Conservation (phyloP, 2,888 invertebrate species). For the Zygaena filipendulae region DNA sequence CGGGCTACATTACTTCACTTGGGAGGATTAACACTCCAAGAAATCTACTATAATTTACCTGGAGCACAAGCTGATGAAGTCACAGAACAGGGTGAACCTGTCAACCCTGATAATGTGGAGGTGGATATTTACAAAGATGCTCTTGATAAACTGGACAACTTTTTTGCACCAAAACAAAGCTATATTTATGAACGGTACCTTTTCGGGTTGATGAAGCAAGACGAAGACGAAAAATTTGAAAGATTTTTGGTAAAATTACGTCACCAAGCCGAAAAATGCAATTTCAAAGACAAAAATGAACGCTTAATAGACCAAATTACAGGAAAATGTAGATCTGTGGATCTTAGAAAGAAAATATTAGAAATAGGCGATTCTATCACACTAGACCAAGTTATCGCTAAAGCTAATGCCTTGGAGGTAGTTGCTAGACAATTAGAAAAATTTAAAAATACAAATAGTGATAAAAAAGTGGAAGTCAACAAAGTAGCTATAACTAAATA, state of each 20-base stretch:
- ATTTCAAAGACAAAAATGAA: constrained; percentile 14
- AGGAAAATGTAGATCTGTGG: constrained; percentile 14
- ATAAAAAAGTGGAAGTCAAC: too few species aligned
- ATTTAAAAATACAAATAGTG: too few species aligned
- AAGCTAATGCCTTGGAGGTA: constrained; percentile 16
- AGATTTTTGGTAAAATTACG: constrained; percentile 16
- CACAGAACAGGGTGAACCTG: constrained; percentile 3
- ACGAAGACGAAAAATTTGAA: constrained; percentile 17
- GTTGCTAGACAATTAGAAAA: constrained; percentile 14
- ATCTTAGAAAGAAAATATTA: constrained; percentile 16
- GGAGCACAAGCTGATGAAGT: constrained; percentile 8
- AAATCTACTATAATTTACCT: constrained; percentile 10
- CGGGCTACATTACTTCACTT: constrained; percentile 4
- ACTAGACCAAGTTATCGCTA: constrained; percentile 11
- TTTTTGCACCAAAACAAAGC: constrained; percentile 15
- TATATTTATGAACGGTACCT: constrained; percentile 14
- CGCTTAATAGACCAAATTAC: constrained; percentile 17
- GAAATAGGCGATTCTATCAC: constrained; percentile 12
- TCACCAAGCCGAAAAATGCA: constrained; percentile 17
- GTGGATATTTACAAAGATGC: constrained; percentile 10
- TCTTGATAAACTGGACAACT: constrained; percentile 9
- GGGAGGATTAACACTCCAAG: constrained; percentile 7
- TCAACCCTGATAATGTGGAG: background rate
- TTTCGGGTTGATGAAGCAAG: constrained; percentile 15
- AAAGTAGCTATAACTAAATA: background rate